A percentile compares a stretch with the other conserved stretches of the same genome.
Evolutionary conservation across 2,113 vertebrate species (phyloP).

Genomic region (Vanacampus margaritifer): DNA sequence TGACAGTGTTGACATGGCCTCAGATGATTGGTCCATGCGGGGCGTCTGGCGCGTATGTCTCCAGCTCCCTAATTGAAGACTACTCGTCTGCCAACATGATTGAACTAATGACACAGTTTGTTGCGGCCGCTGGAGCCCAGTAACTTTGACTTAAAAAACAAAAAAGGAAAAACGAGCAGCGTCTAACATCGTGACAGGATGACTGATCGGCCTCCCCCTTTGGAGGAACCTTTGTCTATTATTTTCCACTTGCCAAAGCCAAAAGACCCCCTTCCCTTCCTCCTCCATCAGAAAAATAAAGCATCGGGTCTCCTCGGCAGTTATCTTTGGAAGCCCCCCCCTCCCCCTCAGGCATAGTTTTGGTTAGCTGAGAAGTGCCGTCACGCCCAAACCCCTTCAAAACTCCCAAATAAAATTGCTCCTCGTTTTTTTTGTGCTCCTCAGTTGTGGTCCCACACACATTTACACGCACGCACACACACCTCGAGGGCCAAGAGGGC

Average conservation of each 20-base stretch:
- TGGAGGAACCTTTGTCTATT: slow-evolving; percentile 72
- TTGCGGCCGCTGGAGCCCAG: slow-evolving; percentile 43
- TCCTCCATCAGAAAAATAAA: slow-evolving; percentile 38
- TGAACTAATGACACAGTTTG: slow-evolving; percentile 48
- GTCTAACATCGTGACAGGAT: slow-evolving; percentile 64
- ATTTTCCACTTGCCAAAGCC: slow-evolving; percentile 67
- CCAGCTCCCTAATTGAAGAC: slow-evolving; percentile 19
- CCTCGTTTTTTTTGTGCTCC: slow-evolving; percentile 55
- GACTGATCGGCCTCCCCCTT: slow-evolving; percentile 58
- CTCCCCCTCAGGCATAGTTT: slow-evolving; percentile 66
- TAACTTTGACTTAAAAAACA: slow-evolving; percentile 55
- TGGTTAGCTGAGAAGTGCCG: slow-evolving; percentile 69
- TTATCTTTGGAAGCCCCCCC: slow-evolving; percentile 70
- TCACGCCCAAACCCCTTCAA: slow-evolving; percentile 65
- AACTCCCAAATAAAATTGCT: slow-evolving; percentile 66
- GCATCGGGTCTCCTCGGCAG: slow-evolving; percentile 61
- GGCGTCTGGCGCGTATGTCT: slow-evolving; percentile 33
- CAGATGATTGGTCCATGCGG: not conserved
- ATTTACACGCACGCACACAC: slow-evolving; percentile 16
- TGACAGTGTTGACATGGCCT: not conserved
- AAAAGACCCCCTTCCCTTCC: slow-evolving; percentile 50
- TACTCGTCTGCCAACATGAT: slow-evolving; percentile 53
- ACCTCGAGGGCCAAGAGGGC: slow-evolving; percentile 24
- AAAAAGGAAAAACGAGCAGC: slow-evolving; percentile 40
- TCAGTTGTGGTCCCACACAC: not conserved